Evolutionary conservation across 2,113 vertebrate genomes (phyloP), one percentile per base, ranked within the genome.

Genomic region (Gnathonemus longibarbis): DNA sequence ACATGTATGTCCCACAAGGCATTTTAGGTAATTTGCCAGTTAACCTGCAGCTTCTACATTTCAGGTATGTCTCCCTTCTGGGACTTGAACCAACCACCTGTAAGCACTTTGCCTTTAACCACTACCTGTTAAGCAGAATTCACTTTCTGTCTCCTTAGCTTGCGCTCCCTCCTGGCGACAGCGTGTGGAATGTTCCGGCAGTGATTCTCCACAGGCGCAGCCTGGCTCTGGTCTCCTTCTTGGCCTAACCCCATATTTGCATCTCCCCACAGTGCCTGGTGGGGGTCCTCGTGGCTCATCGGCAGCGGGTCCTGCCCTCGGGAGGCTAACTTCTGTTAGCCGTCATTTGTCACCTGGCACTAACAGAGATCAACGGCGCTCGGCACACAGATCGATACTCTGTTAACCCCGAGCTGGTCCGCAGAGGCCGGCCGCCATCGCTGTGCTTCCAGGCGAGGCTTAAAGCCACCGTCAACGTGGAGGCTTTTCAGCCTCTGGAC

Each of bases 311-410:
- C 92, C 94, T 89, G 97, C 96, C 97, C 97, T 98, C 97, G 97
- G 97, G 97, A 97, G 96, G 96, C 24, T 9, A 95, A 93, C 96
- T 97, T 96, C 94, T 97, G 96, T 97, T 98, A 97, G 96, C 96
- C 95, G 95, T 96, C 96, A 98, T 98, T 98, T 98, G 97, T 99
- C 98, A 98, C 97, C 95, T 94, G 95, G 96, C 95, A 95, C 97
- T 98, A 97, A 96, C 96, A 97, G 97, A 97, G 97, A 98, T 98
- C 98, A 99, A 98, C 97, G 97, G 96, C 97, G 97, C 96, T 98
- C 96, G 96, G 96, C 97, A 97, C 96, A 97, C 96, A 96, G 97
- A 99, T 99, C 97, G 97, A 99, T 99, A 98, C 97, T 98, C 97
- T 96, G 96, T 98, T 98, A 98, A 97, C 97, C 97, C 74, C 95